Percentiles rank a stretch among this genome's conserved stretches.
phyloP scores from a whole-genome alignment of 2,888 invertebrate genomes.

The Philopedon plagiatum region DNA sequence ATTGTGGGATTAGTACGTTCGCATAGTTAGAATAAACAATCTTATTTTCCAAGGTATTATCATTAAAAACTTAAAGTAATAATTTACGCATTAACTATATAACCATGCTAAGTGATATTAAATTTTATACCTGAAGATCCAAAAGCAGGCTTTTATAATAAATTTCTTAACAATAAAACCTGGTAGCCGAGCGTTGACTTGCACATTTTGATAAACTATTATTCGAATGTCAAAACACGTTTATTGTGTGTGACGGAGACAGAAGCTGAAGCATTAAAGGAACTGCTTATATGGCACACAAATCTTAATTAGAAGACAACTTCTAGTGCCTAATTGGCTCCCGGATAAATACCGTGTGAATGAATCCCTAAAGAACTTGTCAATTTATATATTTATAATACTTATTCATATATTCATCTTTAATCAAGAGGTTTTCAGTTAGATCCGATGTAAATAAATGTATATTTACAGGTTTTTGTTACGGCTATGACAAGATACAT shows the following conservation, averaged over 20 bases:
- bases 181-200: conserved; percentile 40
- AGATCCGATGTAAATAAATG: conserved; percentile 30
- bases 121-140: background rate
- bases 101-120: background rate
- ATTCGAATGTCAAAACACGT: conserved; percentile 46
- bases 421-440: conserved; percentile 33
- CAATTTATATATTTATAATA: conserved; percentile 39
- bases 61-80: background rate
- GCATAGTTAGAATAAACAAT: background rate
- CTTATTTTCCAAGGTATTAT: background rate
- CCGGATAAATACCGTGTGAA: conserved; percentile 43
- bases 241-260: conserved; percentile 35
- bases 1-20: background rate
- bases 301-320: conserved; percentile 36
- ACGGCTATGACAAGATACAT: background rate
- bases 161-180: conserved; percentile 33
- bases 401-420: conserved; percentile 34
- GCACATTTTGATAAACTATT: conserved; percentile 47
- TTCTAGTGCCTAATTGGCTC: conserved; percentile 46
- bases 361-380: conserved; percentile 41
- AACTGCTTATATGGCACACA: conserved; percentile 24
- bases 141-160: background rate
- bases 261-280: conserved; percentile 37
- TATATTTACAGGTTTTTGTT: conserved; percentile 15
- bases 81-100: conserved; percentile 17